A percentile compares a stretch with the other conserved stretches of the same genome.
Conservation (phyloP, 2,888 invertebrate species). For the Troides helena region DNA sequence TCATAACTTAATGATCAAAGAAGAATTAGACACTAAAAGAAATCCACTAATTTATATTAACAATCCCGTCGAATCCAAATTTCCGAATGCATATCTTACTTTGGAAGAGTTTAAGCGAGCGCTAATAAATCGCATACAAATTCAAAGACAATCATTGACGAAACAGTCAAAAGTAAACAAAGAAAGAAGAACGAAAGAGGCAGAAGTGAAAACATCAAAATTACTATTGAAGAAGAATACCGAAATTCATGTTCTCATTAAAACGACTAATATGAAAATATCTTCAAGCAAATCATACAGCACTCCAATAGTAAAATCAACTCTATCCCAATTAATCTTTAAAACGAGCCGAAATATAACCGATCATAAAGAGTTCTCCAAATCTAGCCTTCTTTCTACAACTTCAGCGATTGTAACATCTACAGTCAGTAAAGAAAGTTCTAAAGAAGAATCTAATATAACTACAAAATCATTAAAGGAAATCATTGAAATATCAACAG, state of each 20-base stretch:
- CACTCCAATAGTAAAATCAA: neutral
- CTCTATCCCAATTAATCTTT: neutral
- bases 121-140: constrained; percentile 41
- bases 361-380: neutral
- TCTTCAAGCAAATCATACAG: neutral
- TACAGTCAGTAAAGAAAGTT: neutral
- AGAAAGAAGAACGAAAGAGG: neutral
- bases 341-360: neutral
- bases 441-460: neutral
- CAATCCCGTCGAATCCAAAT: constrained; percentile 64
- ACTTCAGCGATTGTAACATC: neutral
- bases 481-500: neutral
- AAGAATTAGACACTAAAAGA: constrained; percentile 31
- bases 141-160: constrained; percentile 37
- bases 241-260: no score
- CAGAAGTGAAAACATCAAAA: constrained; percentile 18
- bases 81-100: constrained; percentile 57
- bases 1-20: constrained; percentile 57
- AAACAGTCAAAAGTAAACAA: constrained; percentile 10
- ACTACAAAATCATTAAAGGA: neutral
- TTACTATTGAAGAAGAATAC: constrained; percentile 11
- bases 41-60: constrained; percentile 58
- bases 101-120: constrained; percentile 55
- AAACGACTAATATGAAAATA: no score
- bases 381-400: neutral